Evolutionary conservation across 2,888 invertebrate species (phyloP).

Genomic region (Sesia bembeciformis): DNA sequence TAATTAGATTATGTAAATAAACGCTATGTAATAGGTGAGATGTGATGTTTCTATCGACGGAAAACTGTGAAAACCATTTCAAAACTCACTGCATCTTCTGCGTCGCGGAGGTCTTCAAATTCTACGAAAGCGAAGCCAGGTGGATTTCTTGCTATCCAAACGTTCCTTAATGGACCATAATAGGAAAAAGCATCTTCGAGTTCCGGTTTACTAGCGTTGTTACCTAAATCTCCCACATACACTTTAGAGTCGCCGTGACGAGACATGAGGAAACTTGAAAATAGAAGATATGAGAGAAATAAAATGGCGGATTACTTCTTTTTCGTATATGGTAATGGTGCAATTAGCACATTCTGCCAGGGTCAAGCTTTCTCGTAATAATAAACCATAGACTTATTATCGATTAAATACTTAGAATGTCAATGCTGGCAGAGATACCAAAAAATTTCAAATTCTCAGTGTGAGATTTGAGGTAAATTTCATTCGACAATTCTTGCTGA

Average conservation of each 20-base stretch:
- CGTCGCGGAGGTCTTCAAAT: slow-evolving; percentile 93
- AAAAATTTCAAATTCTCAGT: no score
- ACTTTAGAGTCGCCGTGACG: slow-evolving; percentile 93
- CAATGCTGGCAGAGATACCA: no score
- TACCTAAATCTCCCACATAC: slow-evolving; percentile 96
- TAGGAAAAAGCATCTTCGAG: slow-evolving; percentile 94
- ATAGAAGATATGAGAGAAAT: no score
- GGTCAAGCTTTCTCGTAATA: no score
- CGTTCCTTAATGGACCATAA: slow-evolving; percentile 93
- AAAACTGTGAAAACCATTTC: not conserved
- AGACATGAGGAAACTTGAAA: slow-evolving; percentile 68
- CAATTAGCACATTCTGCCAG: no score
- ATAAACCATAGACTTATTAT: no score
- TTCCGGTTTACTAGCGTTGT: slow-evolving; percentile 92
- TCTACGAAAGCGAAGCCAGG: slow-evolving; percentile 97
- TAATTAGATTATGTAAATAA: not conserved
- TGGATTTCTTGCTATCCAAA: slow-evolving; percentile 98
- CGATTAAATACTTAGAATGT: no score
- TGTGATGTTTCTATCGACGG: not conserved
- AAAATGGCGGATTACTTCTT: no score
- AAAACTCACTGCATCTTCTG: slow-evolving; percentile 88
- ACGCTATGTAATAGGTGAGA: not conserved
- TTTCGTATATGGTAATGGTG: no score
- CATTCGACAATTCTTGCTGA: no score
- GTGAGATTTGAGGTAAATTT: no score